These are phyloP conservation scores for Pygoscelis adeliae DNA, from an alignment of 2,113 vertebrate genomes.

Conservation along the genomic window DNA sequence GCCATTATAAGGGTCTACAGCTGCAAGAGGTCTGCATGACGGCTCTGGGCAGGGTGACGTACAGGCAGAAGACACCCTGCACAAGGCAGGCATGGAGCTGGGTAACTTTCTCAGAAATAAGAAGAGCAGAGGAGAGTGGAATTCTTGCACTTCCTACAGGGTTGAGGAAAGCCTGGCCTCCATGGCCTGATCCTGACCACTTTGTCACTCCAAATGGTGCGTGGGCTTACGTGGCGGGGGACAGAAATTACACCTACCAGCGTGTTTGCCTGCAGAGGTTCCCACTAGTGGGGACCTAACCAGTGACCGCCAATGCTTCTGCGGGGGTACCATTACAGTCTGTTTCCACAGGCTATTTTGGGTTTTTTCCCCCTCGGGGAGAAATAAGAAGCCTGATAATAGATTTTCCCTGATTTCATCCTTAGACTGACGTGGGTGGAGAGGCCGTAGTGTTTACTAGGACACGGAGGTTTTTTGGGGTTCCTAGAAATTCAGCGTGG, in stretches of 20 bases:
- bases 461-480: background rate
- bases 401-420: background rate
- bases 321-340: rapidly evolving
- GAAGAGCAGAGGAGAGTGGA: background rate
- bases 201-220: background rate
- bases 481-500: background rate
- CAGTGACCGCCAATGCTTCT: background rate
- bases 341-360: background rate
- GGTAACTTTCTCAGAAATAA: background rate
- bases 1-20: background rate
- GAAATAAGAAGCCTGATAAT: background rate
- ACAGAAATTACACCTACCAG: background rate
- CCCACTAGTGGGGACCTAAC: rapidly evolving
- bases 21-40: background rate
- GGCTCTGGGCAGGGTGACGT: background rate
- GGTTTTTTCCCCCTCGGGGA: background rate
- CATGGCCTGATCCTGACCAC: rapidly evolving
- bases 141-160: background rate
- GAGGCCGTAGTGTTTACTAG: background rate
- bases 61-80: background rate
- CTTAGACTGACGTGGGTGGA: background rate
- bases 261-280: background rate
- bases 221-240: rapidly evolving
- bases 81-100: background rate
- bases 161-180: background rate